phyloP scores from a whole-genome alignment of 2,888 invertebrate species.

The Heliconius erato region DNA sequence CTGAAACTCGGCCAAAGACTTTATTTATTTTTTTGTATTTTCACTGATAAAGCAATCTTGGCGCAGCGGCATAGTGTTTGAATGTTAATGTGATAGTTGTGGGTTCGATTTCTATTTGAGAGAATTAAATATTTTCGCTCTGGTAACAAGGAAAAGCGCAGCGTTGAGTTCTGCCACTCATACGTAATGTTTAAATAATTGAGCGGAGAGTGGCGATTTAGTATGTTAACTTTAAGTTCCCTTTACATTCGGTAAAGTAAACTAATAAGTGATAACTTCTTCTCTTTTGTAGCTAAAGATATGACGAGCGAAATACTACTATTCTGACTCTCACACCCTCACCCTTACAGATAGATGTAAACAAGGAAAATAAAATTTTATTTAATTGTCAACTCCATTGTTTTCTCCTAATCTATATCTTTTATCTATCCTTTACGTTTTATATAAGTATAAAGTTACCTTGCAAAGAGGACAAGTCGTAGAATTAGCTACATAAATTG shows the following conservation, averaged over 20 bases:
- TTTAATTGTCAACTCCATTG: neutral
- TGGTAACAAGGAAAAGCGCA: no score
- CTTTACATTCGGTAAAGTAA: no score
- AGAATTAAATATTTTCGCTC: no score
- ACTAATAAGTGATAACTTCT: no score
- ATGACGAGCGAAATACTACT: neutral
- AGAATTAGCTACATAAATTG: slow-evolving; percentile 36
- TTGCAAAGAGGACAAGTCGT: slow-evolving; percentile 31
- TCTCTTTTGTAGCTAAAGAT: no score
- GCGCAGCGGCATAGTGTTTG: neutral
- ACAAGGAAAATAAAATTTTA: neutral
- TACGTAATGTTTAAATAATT: no score
- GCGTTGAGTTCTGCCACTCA: no score
- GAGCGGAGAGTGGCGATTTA: no score
- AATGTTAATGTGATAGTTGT: neutral
- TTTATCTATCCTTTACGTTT: slow-evolving; percentile 20
- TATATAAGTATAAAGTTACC: slow-evolving; percentile 20
- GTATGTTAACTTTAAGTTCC: no score
- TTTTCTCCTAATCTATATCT: slow-evolving; percentile 24
- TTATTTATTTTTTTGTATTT: neutral
- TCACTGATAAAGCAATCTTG: neutral
- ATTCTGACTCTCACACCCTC: no score
- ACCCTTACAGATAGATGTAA: neutral
- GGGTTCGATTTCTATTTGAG: neutral
- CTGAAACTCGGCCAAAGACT: slow-evolving; percentile 4